Conservation (phyloP, 2,113 vertebrate genomes). For the Colossoma macropomum region DNA sequence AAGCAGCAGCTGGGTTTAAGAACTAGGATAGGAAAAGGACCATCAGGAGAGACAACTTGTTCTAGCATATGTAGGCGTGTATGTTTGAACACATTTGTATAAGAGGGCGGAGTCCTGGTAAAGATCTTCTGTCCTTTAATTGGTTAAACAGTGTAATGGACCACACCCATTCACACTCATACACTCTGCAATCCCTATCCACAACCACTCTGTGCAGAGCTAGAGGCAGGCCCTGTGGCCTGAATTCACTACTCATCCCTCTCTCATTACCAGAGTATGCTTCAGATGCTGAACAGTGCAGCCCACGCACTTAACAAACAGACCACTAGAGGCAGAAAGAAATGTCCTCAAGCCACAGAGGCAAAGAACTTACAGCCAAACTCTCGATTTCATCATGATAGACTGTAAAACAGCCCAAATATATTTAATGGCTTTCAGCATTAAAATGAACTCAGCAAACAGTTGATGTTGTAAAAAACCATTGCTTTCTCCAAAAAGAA, state of each 20-base stretch:
- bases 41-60: background rate
- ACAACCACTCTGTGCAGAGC: background rate
- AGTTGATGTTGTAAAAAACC: too few species aligned
- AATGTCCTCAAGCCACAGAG: background rate
- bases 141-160: background rate
- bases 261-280: background rate
- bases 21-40: background rate
- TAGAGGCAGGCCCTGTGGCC: background rate
- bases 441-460: too few species aligned
- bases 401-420: background rate
- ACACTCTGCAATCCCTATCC: background rate
- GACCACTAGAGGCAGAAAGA: background rate
- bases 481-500: background rate
- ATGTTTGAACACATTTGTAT: constrained; percentile 7
- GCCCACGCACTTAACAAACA: background rate
- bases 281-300: background rate
- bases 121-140: background rate
- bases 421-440: background rate
- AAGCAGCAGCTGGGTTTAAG: background rate
- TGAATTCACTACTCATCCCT: background rate
- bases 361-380: background rate
- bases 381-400: background rate
- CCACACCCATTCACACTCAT: background rate
- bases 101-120: too few species aligned
- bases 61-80: constrained; percentile 30